Evolutionary conservation across 30 jellyfish, hydroid and myxozoan species (phyloP), one percentile per base, ranked within the genome.

Genomic region (Aurelia coerulea): DNA sequence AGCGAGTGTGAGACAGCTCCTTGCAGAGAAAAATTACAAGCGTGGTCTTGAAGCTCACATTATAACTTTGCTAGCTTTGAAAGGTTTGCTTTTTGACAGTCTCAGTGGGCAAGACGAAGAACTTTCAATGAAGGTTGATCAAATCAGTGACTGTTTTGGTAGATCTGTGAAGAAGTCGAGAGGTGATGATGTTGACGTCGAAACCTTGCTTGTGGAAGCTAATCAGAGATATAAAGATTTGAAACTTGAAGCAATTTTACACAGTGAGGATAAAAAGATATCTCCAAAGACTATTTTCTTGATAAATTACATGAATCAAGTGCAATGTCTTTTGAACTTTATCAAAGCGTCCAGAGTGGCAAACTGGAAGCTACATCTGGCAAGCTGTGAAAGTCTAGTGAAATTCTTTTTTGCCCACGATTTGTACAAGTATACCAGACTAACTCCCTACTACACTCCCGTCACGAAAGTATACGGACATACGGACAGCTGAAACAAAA

Each of bases 81-180:
- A 78, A 34, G 78, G 62, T 62, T 78, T 78, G 78, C 78, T 58
- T 23, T 53, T 76, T 76, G 78, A 78, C 88, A 58, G 42, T 78
- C 88, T 62, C 88, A 78, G 64, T 54, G 78, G 78, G 49, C 34
- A 78, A 78, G 88, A 78, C 39, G 78, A 62, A 78, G 78, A 78
- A 34, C 77, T 78, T 42, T 58, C 59, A 58, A 58, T 67, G 29
- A 23, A 23, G 29, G 29, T 23, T 23, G 29, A 23, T 23, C 29
- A 23, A 23, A 23, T 23, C 29, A 78, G 29, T 78, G 78, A 78
- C 65, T 34, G 66, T 39, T 31, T 78, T 65, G 35, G 39, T 68
- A 32, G 59, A 68, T 68, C 58, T 6, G 58, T 68, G 11, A 68
- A 68, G 79, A 68, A 68, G 79, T 68, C 66, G 74, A 49, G 68